Evolutionary conservation across 2,113 vertebrate genomes (phyloP), one percentile per base, ranked within the genome.

Genomic region (Callopanchax toddi): DNA sequence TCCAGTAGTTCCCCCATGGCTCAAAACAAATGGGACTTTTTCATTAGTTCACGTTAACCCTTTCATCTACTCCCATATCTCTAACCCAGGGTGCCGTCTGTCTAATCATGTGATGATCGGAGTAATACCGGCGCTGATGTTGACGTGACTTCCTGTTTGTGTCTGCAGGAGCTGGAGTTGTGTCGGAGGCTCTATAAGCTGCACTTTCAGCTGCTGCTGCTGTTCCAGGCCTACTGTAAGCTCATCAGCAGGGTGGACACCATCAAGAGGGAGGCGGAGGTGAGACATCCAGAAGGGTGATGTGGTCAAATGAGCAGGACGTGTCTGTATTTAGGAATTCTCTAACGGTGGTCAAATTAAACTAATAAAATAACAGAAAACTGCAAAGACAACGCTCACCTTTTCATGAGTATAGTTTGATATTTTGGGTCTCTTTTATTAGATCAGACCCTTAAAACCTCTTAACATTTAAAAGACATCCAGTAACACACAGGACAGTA

Each of bases 141-240:
- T 5, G 1, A 1, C 1, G 5, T 77, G 43, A 68, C 29, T 3
- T 7, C 5, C 22, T 77, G 7, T 67, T 20, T 83, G 63, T 84
- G 49, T 89, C 48, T 79, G 39, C 59, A 99, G 97, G 97, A 98
- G 89, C 86, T 99, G 92, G 97, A 99, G 86, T 86, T 99, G 66
- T 99, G 97, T 82, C 94, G 97, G 63, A 89, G 97, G 74, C 90
- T 99, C 16, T 99, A 99, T 85, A 98, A 99, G 82, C 82, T 99
- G 77, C 97, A 99, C 90, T 99, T 99, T 79, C 97, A 99, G 87
- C 91, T 99, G 86, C 91, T 99, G 70, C 95, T 99, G 88, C 94
- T 99, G 60, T 99, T 99, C 88, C 97, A 99, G 90, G 95, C 97
- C 60, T 99, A 99, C 76, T 97, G 96, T 81, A 99, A 99, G 86